Conservation (phyloP, 2,113 vertebrate genomes). For the Vidua macroura region DNA sequence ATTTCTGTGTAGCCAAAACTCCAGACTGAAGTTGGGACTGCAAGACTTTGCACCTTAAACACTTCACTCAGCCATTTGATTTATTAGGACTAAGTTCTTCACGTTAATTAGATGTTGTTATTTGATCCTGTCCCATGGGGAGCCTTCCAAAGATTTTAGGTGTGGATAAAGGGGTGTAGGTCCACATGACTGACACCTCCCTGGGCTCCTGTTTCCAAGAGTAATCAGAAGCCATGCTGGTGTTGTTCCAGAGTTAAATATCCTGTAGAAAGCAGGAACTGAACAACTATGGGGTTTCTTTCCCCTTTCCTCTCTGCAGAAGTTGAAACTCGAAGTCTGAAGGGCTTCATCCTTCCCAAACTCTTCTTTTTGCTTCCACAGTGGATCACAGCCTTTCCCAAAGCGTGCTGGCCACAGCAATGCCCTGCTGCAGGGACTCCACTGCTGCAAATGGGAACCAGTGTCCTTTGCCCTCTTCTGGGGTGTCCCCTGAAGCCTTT, state of each 20-base stretch:
- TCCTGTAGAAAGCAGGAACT: not conserved
- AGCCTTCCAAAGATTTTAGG: not conserved
- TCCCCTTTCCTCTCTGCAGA: not conserved
- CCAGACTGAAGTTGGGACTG: not conserved
- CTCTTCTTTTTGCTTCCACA: not conserved
- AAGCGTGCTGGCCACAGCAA: not conserved
- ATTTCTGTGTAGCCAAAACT: not conserved
- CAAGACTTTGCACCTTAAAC: not conserved
- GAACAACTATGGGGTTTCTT: not conserved
- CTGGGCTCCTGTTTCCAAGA: not conserved
- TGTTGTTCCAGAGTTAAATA: not conserved
- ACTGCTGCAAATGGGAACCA: rapidly evolving
- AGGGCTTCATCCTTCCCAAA: not conserved
- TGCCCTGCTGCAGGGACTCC: not conserved
- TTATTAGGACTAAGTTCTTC: not conserved
- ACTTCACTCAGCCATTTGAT: not conserved
- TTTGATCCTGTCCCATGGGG: not conserved
- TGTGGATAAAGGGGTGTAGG: not conserved
- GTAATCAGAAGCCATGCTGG: not conserved
- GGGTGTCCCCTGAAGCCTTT: not conserved
- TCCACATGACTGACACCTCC: not conserved
- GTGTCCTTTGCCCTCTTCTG: not conserved
- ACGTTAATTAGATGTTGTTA: not conserved
- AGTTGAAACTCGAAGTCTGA: not conserved
- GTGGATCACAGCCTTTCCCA: not conserved